Percentiles rank a stretch among this genome's conserved stretches.
These are phyloP conservation scores for Puffinus mauretanicus DNA, from an alignment of 2,113 vertebrate species.

Conservation along the genomic window DNA sequence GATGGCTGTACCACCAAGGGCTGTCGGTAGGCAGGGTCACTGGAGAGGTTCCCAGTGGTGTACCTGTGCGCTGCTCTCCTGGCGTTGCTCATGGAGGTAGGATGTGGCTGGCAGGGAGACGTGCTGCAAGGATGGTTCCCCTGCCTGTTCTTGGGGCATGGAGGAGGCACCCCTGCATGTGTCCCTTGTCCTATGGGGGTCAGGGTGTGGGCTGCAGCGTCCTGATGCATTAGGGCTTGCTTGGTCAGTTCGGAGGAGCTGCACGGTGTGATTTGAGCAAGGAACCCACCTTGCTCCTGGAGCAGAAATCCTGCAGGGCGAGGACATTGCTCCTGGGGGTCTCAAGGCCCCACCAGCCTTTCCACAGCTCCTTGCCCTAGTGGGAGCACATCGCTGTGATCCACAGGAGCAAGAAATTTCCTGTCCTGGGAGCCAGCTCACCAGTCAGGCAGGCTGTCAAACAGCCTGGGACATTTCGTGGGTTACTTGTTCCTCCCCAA, in stretches of 20 bases:
- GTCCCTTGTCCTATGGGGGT: rapidly evolving
- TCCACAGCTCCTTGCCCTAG: background rate
- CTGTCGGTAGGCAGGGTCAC: background rate
- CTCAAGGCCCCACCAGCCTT: rapidly evolving
- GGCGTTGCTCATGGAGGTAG: background rate
- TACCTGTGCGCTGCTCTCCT: background rate
- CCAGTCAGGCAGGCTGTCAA: background rate
- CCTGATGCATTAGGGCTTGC: rapidly evolving
- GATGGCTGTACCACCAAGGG: rapidly evolving
- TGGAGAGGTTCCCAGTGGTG: rapidly evolving
- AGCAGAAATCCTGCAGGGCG: background rate
- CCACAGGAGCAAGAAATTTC: background rate
- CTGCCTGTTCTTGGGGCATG: rapidly evolving
- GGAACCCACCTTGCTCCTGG: background rate
- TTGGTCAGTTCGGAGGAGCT: background rate
- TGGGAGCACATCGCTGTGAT: rapidly evolving
- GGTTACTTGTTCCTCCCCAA: background rate
- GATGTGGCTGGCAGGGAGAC: background rate
- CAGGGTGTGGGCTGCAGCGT: background rate
- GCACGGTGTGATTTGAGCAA: background rate
- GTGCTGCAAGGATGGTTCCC: rapidly evolving
- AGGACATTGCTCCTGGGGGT: background rate
- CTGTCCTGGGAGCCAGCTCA: background rate
- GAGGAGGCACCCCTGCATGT: background rate
- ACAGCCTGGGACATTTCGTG: background rate